A percentile compares a stretch with the other conserved stretches of the same genome.
Evolutionary conservation across 53 echinoderm and acorn worm genomes (phyloP).

Genomic region (Apostichopus leukothele): DNA sequence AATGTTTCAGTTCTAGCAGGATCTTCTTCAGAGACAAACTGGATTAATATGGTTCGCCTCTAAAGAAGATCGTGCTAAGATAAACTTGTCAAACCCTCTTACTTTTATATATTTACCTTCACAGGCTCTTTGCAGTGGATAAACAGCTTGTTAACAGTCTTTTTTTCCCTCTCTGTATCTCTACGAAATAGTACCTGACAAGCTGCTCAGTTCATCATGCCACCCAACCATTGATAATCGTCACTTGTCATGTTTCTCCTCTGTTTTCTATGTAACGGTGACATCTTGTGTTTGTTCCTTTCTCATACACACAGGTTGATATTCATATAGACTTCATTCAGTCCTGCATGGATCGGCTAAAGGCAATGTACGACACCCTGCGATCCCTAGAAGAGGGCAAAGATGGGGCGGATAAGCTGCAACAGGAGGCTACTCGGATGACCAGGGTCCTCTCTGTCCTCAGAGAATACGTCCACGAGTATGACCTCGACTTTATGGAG

Average conservation of each 20-base stretch:
- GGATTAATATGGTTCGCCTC: no score
- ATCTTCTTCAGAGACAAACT: no score
- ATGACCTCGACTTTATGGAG: constrained; percentile 90
- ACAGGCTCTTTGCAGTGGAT: no score
- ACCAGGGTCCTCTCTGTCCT: constrained; percentile 93
- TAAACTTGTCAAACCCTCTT: no score
- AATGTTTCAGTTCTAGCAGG: no score
- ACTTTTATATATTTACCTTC: no score
- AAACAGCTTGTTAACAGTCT: background rate
- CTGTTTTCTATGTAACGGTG: no score
- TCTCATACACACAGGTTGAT: constrained; percentile 62
- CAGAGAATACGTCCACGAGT: constrained; percentile 95
- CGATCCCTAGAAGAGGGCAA: constrained; percentile 77
- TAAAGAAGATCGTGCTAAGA: no score
- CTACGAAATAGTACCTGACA: background rate
- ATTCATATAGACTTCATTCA: constrained; percentile 99
- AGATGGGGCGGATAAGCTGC: constrained; percentile 70
- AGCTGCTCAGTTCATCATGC: background rate
- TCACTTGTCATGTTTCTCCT: no score
- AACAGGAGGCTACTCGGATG: constrained; percentile 83
- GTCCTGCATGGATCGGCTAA: constrained; percentile 98
- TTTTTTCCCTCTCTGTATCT: background rate
- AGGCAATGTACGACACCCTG: constrained; percentile 95
- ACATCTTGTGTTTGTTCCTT: no score
- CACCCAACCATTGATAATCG: background rate